Conservation (phyloP, 2,888 invertebrate species). For the Scaeva pyrastri region DNA sequence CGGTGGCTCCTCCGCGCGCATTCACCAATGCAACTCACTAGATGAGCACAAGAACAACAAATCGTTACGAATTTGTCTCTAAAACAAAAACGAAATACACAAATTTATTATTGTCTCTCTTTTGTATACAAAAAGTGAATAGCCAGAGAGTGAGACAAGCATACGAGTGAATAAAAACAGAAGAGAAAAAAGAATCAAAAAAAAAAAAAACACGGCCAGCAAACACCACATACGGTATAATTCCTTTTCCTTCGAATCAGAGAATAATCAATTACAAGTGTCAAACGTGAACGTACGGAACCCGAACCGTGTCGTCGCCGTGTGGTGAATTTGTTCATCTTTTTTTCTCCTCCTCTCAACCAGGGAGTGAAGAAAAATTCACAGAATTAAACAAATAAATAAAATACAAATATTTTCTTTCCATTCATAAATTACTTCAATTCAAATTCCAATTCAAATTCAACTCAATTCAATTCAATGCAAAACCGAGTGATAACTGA, state of each 20-base stretch:
- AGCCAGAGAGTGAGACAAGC: conserved; percentile 27
- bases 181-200: too few species aligned
- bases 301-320: conserved; percentile 29
- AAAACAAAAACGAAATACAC: conserved; percentile 30
- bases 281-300: conserved; percentile 74
- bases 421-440: neutral
- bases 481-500: neutral
- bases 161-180: conserved; percentile 6
- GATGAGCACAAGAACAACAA: conserved; percentile 46
- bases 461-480: conserved; percentile 3
- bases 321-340: conserved; percentile 48
- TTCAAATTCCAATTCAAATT: neutral
- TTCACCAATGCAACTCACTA: conserved; percentile 69
- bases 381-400: conserved; percentile 2
- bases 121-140: conserved; percentile 38
- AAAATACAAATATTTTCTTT: conserved; percentile 1
- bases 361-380: conserved; percentile 40
- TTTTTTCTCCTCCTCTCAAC: conserved; percentile 28
- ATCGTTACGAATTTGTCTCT: conserved; percentile 17
- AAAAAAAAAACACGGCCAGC: conserved; percentile 8
- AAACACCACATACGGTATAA: conserved; percentile 57
- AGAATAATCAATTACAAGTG: conserved; percentile 76
- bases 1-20: conserved; percentile 73
- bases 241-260: conserved; percentile 49
- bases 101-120: conserved; percentile 17